Conservation (phyloP, 2,888 invertebrate species). For the Diarsia dahlii region DNA sequence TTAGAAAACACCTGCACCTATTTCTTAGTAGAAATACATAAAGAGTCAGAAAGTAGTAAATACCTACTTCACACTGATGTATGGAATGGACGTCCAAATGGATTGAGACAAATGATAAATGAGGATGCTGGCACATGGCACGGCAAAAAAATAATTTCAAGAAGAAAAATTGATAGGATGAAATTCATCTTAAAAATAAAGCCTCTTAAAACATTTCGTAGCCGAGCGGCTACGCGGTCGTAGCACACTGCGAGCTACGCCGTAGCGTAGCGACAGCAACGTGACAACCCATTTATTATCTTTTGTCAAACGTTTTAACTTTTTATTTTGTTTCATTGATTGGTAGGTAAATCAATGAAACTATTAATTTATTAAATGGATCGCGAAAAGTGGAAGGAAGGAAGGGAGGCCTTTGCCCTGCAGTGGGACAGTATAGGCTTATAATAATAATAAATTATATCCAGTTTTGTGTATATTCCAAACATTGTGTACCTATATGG, state of each 20-base stretch:
- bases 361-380: background rate
- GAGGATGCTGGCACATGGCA: background rate
- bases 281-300: background rate
- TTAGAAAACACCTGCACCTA: constrained; percentile 2
- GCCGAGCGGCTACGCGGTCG: constrained; percentile 34
- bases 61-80: background rate
- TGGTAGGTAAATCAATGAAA: background rate
- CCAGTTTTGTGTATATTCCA: background rate
- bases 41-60: background rate
- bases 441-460: too few species aligned
- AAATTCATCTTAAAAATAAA: constrained; percentile 24
- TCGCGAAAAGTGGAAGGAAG: too few species aligned
- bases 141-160: constrained; percentile 8
- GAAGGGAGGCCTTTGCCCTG: too few species aligned
- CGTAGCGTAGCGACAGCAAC: constrained; percentile 36
- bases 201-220: constrained; percentile 18
- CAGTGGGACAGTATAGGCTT: too few species aligned
- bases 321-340: constrained; percentile 4
- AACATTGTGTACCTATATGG: background rate
- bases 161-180: constrained; percentile 23
- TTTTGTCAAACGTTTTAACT: background rate
- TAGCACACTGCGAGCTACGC: constrained; percentile 42
- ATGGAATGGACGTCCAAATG: background rate
- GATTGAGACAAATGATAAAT: constrained; percentile 25
- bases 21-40: constrained; percentile 15